Evolutionary conservation across 2,888 invertebrate genomes (phyloP).

Genomic region (Periphyllus acericola): DNA sequence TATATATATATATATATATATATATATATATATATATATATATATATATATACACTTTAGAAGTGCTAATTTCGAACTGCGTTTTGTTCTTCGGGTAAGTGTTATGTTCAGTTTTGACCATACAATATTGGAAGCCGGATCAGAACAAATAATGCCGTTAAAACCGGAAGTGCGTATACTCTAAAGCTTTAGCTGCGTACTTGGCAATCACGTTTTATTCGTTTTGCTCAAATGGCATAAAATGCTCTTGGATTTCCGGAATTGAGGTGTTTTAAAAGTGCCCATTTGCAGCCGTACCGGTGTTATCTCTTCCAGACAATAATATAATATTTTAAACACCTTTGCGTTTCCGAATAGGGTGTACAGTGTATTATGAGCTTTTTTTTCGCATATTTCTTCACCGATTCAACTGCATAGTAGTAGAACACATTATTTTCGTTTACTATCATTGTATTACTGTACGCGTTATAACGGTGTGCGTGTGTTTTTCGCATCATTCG

Average conservation of each 20-base stretch:
- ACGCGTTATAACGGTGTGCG: too few species aligned
- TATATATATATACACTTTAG: too few species aligned
- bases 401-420: neutral
- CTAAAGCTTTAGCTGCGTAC: neutral
- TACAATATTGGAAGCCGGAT: conserved; percentile 19
- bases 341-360: neutral
- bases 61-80: conserved; percentile 21
- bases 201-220: conserved; percentile 30
- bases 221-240: conserved; percentile 9
- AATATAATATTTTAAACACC: neutral
- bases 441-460: too few species aligned
- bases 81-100: conserved; percentile 10
- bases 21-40: neutral
- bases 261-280: neutral
- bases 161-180: conserved; percentile 20
- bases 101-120: conserved; percentile 48
- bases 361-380: neutral
- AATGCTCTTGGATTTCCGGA: neutral
- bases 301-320: neutral
- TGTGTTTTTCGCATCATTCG: too few species aligned
- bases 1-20: too few species aligned
- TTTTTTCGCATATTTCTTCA: neutral
- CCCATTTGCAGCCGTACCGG: neutral
- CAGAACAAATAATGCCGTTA: conserved; percentile 4
- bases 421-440: too few species aligned